Evolutionary conservation across 2,113 vertebrate genomes (phyloP).

Genomic region (Myrmecophaga tridactyla): DNA sequence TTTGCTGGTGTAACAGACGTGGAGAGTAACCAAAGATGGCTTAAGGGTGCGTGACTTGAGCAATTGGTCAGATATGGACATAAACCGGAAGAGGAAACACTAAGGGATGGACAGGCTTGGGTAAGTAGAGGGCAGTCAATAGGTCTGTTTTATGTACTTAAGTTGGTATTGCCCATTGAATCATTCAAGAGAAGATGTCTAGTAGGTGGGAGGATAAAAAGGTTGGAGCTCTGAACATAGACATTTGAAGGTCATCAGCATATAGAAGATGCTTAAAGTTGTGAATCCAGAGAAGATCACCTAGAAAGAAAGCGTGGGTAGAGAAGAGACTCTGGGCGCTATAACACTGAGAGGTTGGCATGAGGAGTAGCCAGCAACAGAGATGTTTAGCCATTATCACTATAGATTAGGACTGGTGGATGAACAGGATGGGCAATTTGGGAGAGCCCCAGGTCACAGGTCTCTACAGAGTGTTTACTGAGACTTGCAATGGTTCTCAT

Average conservation of each 20-base stretch:
- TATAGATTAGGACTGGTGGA: neutral
- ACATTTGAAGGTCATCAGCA: neutral
- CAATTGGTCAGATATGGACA: neutral
- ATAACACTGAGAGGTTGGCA: neutral
- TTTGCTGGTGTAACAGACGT: neutral
- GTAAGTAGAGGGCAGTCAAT: neutral
- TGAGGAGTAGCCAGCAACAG: neutral
- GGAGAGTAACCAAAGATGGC: too few relatives aligned
- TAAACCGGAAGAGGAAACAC: neutral
- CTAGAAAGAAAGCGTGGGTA: neutral
- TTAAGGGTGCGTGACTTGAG: too few relatives aligned
- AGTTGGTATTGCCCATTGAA: neutral
- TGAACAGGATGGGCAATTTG: too few relatives aligned
- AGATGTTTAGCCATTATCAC: neutral
- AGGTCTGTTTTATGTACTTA: neutral
- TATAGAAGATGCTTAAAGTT: too few relatives aligned
- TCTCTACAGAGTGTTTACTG: neutral
- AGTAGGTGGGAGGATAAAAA: neutral
- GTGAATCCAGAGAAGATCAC: neutral
- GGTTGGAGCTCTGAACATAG: neutral
- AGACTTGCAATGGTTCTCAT: neutral
- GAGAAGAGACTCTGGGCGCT: neutral
- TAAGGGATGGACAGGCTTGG: neutral
- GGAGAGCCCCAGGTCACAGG: neutral
- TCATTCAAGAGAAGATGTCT: neutral